These are phyloP conservation scores for Ormyrus labotus DNA, from an alignment of 2,888 invertebrate species.

Conservation along the genomic window DNA sequence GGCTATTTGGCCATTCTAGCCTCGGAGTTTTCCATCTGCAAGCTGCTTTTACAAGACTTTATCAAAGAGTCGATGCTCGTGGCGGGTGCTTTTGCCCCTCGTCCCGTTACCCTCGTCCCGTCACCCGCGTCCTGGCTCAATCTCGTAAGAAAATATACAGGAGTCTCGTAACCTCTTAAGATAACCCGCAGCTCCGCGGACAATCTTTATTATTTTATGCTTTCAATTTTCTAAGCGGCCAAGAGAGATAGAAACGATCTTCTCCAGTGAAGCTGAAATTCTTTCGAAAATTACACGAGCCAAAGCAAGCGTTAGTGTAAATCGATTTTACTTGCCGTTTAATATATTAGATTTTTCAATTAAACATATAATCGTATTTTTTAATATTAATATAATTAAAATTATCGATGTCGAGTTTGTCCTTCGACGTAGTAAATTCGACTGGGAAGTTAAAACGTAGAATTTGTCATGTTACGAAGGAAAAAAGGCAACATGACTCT, in stretches of 20 bases:
- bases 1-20: constrained; percentile 41
- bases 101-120: not conserved
- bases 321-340: too few relatives aligned
- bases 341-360: too few relatives aligned
- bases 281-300: too few relatives aligned
- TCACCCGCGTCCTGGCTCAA: not conserved
- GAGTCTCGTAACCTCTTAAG: constrained; percentile 25
- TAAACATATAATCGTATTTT: too few relatives aligned
- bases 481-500: too few relatives aligned
- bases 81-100: not conserved
- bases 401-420: too few relatives aligned
- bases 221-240: constrained; percentile 47
- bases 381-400: too few relatives aligned
- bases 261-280: constrained; percentile 6
- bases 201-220: constrained; percentile 40
- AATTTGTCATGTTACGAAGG: too few relatives aligned
- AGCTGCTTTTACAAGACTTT: constrained; percentile 47
- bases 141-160: constrained; percentile 31
- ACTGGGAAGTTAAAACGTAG: too few relatives aligned
- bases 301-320: too few relatives aligned
- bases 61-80: constrained; percentile 45
- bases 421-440: too few relatives aligned
- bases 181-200: constrained; percentile 22
- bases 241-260: not conserved
- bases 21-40: constrained; percentile 44